Evolutionary conservation across 2,797 vertebrate species (phyloP).

Genomic region (Epinephelus coioides): DNA sequence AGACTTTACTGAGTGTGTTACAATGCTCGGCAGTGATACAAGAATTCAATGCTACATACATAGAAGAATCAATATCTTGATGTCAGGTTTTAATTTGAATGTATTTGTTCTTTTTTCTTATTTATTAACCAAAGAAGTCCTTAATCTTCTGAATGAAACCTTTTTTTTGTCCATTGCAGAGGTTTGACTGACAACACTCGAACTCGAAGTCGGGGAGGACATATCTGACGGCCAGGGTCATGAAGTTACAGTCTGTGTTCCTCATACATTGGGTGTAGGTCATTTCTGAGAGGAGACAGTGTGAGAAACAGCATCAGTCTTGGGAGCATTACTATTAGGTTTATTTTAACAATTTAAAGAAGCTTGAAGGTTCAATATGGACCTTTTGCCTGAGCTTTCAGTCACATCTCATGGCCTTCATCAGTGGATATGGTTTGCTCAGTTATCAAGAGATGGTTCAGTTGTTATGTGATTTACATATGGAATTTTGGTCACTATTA

Average conservation of each 20-base stretch:
- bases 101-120: neutral
- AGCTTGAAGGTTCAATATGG: neutral
- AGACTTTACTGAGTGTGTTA: constrained; percentile 12
- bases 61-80: neutral
- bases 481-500: neutral
- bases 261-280: constrained; percentile 40
- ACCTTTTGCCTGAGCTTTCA: neutral
- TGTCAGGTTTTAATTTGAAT: neutral
- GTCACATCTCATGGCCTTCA: neutral
- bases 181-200: constrained; percentile 53
- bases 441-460: neutral
- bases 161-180: constrained; percentile 43
- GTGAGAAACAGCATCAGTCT: neutral
- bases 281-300: constrained; percentile 8
- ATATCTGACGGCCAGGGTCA: constrained; percentile 37
- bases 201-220: constrained; percentile 14
- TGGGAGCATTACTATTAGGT: neutral
- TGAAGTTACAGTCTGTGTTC: constrained; percentile 44
- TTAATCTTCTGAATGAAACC: accelerated
- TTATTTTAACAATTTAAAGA: neutral
- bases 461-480: neutral
- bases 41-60: neutral
- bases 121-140: neutral
- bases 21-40: neutral
- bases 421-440: neutral